Base-by-base conservation (phyloP, 2,113 vertebrate genomes). In the Hydropotes inermis region DNA sequence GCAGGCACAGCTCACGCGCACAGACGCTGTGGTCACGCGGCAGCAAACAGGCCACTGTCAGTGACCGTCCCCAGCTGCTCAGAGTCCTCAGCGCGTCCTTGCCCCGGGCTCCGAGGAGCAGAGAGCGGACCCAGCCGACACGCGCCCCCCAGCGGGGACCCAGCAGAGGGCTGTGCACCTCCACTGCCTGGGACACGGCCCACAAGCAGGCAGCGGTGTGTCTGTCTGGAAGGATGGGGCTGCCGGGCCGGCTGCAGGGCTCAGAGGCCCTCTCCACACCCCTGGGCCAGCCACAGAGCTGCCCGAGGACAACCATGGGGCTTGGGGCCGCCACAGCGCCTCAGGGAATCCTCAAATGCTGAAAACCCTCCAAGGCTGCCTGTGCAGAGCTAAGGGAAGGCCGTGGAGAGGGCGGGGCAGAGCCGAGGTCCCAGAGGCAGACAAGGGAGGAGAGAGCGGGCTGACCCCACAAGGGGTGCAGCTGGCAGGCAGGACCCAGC, bases 231-330 rank as follows among this genome's bases (percentile, higher is more conserved):
- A 76, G 43, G 45, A 12, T 1, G 2, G 25, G 7, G 39, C 50
- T 17, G 79, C 12, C 3, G 14, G 52, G 39, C 33, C 39, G 12
- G 36, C 10, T 1, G 0, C 61, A 28, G 86, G 13, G 33, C 86
- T 36, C 13, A 27, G 45, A 52, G 45, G 10, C 45, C 33, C 25
- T 15, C 33, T 13, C 61, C 25, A 10, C 47, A 78, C 3, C 13
- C 43, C 25, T 17, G 25, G 74, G 43, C 23, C 87, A 3, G 23
- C 39, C 19, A 5, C 50, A 43, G 45, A 36, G 36, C 57, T 14
- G 1, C 14, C 45, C 0, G 12, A 11, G 30, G 3, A 6, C 1
- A 7, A 0, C 7, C 50, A 4, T 19, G 15, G 1, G 17, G 12
- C 60, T 28, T 1, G 17, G 39, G 7, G 90, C 28, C 82, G 54